Evolutionary conservation across 2,797 vertebrate genomes (phyloP).

Genomic region (Leuciscus waleckii): DNA sequence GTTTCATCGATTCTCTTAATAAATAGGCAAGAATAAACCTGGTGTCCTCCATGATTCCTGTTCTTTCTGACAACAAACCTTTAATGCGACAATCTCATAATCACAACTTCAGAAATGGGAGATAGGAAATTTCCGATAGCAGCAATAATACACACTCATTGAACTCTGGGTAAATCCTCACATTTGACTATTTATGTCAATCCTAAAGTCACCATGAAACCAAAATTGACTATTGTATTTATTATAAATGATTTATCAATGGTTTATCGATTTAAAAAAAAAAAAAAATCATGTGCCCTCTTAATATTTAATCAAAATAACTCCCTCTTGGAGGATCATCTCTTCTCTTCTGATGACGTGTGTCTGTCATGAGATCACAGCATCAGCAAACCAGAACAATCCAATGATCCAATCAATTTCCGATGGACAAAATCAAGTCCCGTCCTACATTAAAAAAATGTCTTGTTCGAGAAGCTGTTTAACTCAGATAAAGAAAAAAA

Average conservation of each 20-base stretch:
- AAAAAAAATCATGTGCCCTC: no score
- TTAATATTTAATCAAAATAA: background rate
- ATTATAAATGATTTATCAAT: no score
- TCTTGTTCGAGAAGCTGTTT: background rate
- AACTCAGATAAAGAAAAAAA: background rate
- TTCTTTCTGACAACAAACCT: no score
- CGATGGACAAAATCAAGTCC: background rate
- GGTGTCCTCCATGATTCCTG: no score
- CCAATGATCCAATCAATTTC: background rate
- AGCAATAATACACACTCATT: slow-evolving; percentile 26
- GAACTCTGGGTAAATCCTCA: slow-evolving; percentile 28
- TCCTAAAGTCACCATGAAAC: background rate
- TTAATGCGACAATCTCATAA: no score
- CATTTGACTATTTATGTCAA: slow-evolving; percentile 24
- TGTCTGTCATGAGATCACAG: background rate
- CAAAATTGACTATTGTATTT: no score
- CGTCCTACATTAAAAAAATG: background rate
- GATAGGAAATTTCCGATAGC: background rate
- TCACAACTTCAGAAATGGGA: no score
- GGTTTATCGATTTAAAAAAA: no score
- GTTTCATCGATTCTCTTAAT: no score
- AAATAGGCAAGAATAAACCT: no score
- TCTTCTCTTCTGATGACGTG: background rate
- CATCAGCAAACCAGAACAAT: background rate
- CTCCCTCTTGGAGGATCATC: background rate